These are phyloP conservation scores for Oxycera nigricornis DNA, from an alignment of 2,888 invertebrate genomes.

Conservation along the genomic window DNA sequence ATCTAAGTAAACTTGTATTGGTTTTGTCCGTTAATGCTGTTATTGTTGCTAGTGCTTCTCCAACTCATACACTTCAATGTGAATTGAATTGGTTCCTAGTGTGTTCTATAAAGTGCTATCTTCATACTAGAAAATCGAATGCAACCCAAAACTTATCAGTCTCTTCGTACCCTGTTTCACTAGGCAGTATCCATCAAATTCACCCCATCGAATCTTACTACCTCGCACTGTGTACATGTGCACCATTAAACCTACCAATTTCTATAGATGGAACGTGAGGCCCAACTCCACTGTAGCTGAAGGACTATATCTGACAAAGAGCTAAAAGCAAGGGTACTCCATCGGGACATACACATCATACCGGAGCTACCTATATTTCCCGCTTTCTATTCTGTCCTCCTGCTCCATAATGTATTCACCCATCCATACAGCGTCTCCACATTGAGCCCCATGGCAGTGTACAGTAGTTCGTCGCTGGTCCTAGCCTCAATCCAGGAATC, in stretches of 20 bases:
- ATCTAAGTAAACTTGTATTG: slow-evolving; percentile 15
- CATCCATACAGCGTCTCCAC: slow-evolving; percentile 13
- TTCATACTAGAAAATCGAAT: slow-evolving; percentile 20
- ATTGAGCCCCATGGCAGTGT: background rate
- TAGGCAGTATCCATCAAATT: slow-evolving; percentile 37
- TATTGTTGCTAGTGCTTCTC: background rate
- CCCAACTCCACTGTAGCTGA: slow-evolving; percentile 23
- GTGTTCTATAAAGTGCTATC: background rate
- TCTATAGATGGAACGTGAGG: slow-evolving; percentile 29
- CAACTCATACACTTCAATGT: background rate
- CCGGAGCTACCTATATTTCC: slow-evolving; percentile 22
- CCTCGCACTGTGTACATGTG: slow-evolving; percentile 21
- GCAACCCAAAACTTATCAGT: background rate
- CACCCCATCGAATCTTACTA: slow-evolving; percentile 29
- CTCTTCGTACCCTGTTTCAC: background rate
- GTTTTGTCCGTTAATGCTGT: slow-evolving; percentile 8
- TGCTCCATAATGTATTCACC: slow-evolving; percentile 27
- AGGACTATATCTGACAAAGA: slow-evolving; percentile 20
- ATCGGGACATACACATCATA: slow-evolving; percentile 33
- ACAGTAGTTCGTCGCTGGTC: slow-evolving; percentile 15
- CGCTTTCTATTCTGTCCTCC: background rate
- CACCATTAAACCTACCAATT: slow-evolving; percentile 26
- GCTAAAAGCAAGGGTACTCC: slow-evolving; percentile 26
- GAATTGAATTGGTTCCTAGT: slow-evolving; percentile 14
- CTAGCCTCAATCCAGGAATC: slow-evolving; percentile 22